Evolutionary conservation across 2,113 vertebrate genomes (phyloP), one percentile per base, ranked within the genome.

Genomic region (Morphnarchus princeps): DNA sequence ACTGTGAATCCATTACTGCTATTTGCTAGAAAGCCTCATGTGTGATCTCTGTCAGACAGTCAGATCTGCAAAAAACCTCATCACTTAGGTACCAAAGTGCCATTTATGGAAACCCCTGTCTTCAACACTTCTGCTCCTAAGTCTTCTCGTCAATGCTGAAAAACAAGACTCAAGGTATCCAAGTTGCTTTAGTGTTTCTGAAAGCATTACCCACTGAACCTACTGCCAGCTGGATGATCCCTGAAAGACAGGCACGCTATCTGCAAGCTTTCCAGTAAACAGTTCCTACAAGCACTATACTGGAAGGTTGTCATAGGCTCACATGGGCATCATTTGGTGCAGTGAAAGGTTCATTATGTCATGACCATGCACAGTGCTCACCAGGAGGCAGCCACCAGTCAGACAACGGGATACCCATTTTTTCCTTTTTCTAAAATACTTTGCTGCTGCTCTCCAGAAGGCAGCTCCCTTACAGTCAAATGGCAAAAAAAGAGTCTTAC

Each of bases 211-310:
- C 25, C 26, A 12, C 20, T 12, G 31, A 36, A 32, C 21, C 55
- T 16, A 4, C 74, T 12, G n/a, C 47, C 77, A 40, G 47, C 58
- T 29, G 36, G 77, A 29, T 78, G 50, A 15, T 5, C 31, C 45
- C 42, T 0, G 0, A 58, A 20, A 66, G 50, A 52, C 63, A 43
- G 73, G 73, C 42, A 73, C 0, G 0, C 10, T 11, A 2, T 9
- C 72, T 40, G 36, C 78, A 38, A 52, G 40, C n/a, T 47, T 49
- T 26, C 58, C 43, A 85, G 79, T 4, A 12, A 47, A 17, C 32
- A 58, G 38, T 3, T 66, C 36, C 57, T 25, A 17, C 38, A 13
- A 77, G 61, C 45, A 26, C 21, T 11, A 12, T 5, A 32, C 40
- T 11, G 42, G 28, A 61, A 21, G 50, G 54, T 3, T 40, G n/a